These are phyloP conservation scores for Pseudomyrmex gracilis DNA, from an alignment of 1,140 invertebrate species.

Conservation along the genomic window DNA sequence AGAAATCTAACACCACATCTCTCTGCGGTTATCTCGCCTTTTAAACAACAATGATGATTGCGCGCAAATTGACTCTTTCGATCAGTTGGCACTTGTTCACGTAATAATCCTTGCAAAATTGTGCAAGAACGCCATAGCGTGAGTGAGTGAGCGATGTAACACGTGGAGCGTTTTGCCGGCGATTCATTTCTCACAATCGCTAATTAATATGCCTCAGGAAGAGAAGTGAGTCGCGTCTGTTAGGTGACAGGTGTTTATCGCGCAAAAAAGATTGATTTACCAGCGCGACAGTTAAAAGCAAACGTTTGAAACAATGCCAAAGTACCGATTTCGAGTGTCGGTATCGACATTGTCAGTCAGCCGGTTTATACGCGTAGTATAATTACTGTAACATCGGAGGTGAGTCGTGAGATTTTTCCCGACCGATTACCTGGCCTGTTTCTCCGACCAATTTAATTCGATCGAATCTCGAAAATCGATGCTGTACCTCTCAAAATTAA, in stretches of 20 bases:
- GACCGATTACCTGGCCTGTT: conserved; percentile 51
- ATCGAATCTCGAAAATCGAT: neutral
- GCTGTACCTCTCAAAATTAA: neutral
- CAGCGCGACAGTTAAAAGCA: conserved; percentile 53
- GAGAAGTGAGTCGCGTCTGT: conserved; percentile 18
- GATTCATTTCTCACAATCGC: conserved; percentile 67
- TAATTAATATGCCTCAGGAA: conserved; percentile 71
- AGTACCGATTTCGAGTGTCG: neutral
- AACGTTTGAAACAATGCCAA: conserved; percentile 71
- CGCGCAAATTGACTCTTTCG: conserved; percentile 39
- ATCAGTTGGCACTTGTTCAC: conserved; percentile 20
- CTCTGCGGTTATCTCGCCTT: conserved; percentile 27
- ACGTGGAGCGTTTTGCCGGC: conserved; percentile 41
- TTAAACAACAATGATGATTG: conserved; percentile 50
- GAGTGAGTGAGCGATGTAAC: conserved; percentile 45
- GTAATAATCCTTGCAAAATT: conserved; percentile 47
- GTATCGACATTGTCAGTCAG: conserved; percentile 19
- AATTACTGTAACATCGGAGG: conserved; percentile 74
- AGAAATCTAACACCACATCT: conserved; percentile 42
- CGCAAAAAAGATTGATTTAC: conserved; percentile 65
- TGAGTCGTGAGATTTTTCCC: conserved; percentile 28
- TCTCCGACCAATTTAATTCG: conserved; percentile 10
- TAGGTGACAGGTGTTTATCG: conserved; percentile 64
- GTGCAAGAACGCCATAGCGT: neutral
- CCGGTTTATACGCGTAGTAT: conserved; percentile 73